Conservation (phyloP, 2,888 invertebrate species). For the Aquatica leii region DNA sequence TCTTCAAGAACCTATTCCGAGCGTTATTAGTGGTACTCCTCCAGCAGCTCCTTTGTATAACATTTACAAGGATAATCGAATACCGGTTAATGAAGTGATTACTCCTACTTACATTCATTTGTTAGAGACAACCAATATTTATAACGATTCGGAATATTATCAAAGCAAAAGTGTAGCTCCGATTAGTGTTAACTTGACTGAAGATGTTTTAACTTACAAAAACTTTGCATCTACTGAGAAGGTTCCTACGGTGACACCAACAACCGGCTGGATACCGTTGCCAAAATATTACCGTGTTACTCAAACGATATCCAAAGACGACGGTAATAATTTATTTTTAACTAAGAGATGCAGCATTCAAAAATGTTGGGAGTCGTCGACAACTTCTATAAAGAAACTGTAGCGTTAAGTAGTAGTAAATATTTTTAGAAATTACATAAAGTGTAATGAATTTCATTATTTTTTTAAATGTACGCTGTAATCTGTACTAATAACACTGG, state of each 20-base stretch:
- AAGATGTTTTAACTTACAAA: neutral
- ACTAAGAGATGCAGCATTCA: no score
- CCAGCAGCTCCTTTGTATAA: constrained; percentile 22
- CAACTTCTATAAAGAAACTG: no score
- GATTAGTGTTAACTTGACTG: neutral
- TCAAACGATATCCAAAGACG: neutral
- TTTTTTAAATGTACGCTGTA: no score
- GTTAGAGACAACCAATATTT: neutral
- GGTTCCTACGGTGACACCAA: constrained; percentile 21
- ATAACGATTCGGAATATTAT: constrained; percentile 19
- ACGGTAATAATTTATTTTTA: no score
- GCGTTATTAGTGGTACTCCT: constrained; percentile 25
- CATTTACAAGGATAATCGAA: constrained; percentile 12
- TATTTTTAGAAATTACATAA: no score
- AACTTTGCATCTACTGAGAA: constrained; percentile 11
- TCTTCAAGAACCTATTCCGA: constrained; percentile 28
- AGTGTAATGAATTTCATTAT: no score
- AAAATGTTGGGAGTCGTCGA: no score
- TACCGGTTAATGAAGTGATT: constrained; percentile 1
- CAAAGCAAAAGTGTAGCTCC: neutral
- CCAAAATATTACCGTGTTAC: constrained; percentile 1
- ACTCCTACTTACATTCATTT: constrained; percentile 6
- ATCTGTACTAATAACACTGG: no score
- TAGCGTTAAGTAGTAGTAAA: no score
- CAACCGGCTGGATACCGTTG: constrained; percentile 20